phyloP scores from a whole-genome alignment of 2,797 vertebrate genomes.

The Miopithecus talapoin region DNA sequence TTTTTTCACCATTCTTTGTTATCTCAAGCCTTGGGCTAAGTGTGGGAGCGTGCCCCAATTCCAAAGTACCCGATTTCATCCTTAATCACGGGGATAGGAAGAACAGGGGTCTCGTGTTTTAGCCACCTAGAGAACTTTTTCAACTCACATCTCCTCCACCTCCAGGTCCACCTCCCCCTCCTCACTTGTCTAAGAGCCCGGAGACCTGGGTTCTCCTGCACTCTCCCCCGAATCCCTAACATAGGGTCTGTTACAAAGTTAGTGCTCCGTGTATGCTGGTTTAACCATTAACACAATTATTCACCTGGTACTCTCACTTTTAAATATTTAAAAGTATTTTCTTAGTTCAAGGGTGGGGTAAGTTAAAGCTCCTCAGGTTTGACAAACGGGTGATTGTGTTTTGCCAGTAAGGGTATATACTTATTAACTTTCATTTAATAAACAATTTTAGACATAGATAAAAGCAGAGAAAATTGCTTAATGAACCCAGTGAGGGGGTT shows the following conservation, averaged over 20 bases:
- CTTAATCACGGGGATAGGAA: neutral
- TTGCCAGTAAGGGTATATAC: neutral
- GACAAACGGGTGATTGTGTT: neutral
- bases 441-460: neutral
- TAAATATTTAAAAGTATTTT: neutral
- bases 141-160: too few relatives aligned
- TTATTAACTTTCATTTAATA: neutral
- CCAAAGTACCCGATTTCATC: neutral
- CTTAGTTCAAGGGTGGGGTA: neutral
- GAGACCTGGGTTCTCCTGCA: neutral
- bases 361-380: neutral
- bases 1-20: neutral
- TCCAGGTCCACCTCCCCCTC: neutral
- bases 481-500: neutral
- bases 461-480: conserved; percentile 6
- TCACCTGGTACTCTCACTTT: neutral
- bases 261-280: neutral
- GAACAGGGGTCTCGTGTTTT: neutral
- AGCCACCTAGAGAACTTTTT: neutral
- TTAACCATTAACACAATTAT: neutral
- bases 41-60: neutral
- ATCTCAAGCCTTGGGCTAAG: neutral
- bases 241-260: too few relatives aligned
- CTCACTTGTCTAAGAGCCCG: too few relatives aligned
- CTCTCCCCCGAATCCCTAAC: neutral